Evolutionary conservation across 2,888 invertebrate species (phyloP), one percentile per base, ranked within the genome.

Genomic region (Scaptomyza parva): DNA sequence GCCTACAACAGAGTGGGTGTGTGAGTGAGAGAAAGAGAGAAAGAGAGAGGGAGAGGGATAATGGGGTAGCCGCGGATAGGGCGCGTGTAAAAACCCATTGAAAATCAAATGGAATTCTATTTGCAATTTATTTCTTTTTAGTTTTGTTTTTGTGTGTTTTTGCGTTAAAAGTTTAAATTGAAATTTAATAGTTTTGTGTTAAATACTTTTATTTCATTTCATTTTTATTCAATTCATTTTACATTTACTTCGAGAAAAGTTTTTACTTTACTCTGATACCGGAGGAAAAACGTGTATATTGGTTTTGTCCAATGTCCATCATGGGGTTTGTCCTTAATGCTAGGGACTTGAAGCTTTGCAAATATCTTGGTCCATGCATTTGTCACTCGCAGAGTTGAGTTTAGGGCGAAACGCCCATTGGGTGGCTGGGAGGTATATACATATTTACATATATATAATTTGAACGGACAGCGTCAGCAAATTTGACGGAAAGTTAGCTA

Each of bases 81-180:
- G 33, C n/a, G n/a, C n/a, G n/a, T 14, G 37, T 28, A n/a, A 22
- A 22, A 53, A 50, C 17, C 20, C 55, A 69, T 73, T 78, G 39
- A 48, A 70, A 66, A 53, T 54, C 17, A 64, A 64, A 60, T 52
- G 18, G 11, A 74, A 64, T 76, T 67, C 39, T 14, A 59, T 22
- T 57, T 64, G 37, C 35, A 33, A 30, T 48, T 33, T 20, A 11
- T 30, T 30, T 12, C 9, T 37, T 8, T 28, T 26, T 30, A 20
- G 30, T 11, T 26, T 50, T 20, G 24, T 26, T 17, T 39, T 7
- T 9, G 20, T 53, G 62, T 55, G 57, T 61, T 68, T 68, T 63
- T 63, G 73, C 62, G 68, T 63, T 72, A 59, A 76, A 78, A 78
- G 74, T 78, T 73, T 55, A 35, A 74, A 77, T 73, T 73, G 65